Evolutionary conservation across 2,113 vertebrate genomes (phyloP).

Genomic region (rabbit (Oryctolagus cuniculus)): mOryCun1.1 NC_091436.1:158085501-158086000

Average conservation of each 20-base stretch:
- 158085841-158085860: too few relatives aligned
- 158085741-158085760: background rate
- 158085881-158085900: too few relatives aligned
- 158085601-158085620: background rate
- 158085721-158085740: background rate
- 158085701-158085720: background rate
- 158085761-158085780: background rate
- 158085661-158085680: background rate
- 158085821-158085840: too few relatives aligned
- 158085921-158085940: too few relatives aligned
- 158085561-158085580: slow-evolving; percentile 16
- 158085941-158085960: too few relatives aligned
- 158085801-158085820: background rate
- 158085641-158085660: background rate
- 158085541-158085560: slow-evolving; percentile 13
- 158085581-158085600: slow-evolving; percentile 30
- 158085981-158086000: too few relatives aligned
- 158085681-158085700: background rate
- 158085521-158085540: slow-evolving; percentile 77
- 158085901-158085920: too few relatives aligned
- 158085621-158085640: background rate
- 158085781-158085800: background rate
- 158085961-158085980: too few relatives aligned
- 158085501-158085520: slow-evolving; percentile 73
- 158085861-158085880: too few relatives aligned